These are phyloP conservation scores for Telmatherina bonti DNA, from an alignment of 2,797 vertebrate genomes.

Conservation along the genomic window DNA sequence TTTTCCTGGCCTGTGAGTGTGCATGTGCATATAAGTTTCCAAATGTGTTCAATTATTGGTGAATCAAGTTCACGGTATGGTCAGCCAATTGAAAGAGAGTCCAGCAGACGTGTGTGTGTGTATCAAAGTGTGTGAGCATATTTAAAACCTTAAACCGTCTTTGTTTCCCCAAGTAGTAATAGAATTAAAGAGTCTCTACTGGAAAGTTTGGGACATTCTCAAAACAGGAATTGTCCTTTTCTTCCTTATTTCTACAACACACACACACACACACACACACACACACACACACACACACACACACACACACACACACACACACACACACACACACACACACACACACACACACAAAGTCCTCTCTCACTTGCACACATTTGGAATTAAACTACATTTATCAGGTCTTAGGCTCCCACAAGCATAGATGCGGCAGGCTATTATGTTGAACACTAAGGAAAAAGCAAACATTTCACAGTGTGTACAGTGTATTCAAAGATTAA, in stretches of 20 bases:
- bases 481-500: constrained; percentile 36
- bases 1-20: neutral
- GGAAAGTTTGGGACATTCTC: constrained; percentile 11
- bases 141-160: constrained; percentile 33
- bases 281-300: neutral
- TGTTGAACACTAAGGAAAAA: constrained; percentile 45
- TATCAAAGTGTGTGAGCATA: constrained; percentile 18
- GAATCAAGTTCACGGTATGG: constrained; percentile 30
- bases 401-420: constrained; percentile 29
- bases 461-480: constrained; percentile 40
- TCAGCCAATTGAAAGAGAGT: constrained; percentile 41
- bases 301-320: neutral
- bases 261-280: neutral
- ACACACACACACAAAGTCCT: too few species aligned
- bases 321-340: neutral
- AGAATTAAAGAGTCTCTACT: constrained; percentile 40
- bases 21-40: constrained; percentile 3
- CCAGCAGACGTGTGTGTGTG: constrained; percentile 1
- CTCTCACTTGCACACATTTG: neutral
- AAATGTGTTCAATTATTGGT: constrained; percentile 3
- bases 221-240: constrained; percentile 9
- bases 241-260: neutral
- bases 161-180: constrained; percentile 41
- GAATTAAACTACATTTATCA: constrained; percentile 43
- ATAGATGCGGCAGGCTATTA: constrained; percentile 33